These are phyloP conservation scores for Chloebia gouldiae DNA, from an alignment of 2,113 vertebrate species.

Conservation along the genomic window DNA sequence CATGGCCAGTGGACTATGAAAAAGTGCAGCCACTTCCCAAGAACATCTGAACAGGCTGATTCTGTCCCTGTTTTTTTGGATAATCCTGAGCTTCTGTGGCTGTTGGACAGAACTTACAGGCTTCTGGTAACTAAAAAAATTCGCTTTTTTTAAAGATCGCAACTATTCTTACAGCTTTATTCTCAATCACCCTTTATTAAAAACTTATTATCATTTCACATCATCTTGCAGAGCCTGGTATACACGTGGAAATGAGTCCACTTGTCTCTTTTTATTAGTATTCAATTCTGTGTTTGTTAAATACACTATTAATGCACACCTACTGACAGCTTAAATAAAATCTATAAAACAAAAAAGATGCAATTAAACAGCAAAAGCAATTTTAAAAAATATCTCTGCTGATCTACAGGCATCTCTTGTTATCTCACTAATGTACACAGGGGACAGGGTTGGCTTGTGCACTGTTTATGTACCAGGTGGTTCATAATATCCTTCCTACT, in stretches of 20 bases:
- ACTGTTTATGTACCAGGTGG: not conserved
- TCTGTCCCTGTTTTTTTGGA: not conserved
- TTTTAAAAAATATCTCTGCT: not conserved
- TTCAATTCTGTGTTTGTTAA: slow-evolving; percentile 4
- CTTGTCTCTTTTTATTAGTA: not conserved
- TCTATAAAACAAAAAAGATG: not conserved
- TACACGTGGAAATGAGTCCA: not conserved
- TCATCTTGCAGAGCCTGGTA: not conserved
- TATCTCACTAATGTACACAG: not conserved
- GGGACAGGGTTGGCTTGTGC: not conserved
- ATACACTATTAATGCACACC: not conserved
- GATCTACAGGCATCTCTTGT: not conserved
- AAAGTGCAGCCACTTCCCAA: not conserved
- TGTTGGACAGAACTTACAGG: not conserved
- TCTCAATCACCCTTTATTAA: slow-evolving; percentile 7
- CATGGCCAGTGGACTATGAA: not conserved
- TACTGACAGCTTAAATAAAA: slow-evolving; percentile 9
- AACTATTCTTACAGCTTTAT: not conserved
- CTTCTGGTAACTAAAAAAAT: not conserved
- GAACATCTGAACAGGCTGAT: not conserved
- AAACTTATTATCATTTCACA: not conserved
- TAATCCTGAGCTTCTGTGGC: not conserved
- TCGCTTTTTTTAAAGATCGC: not conserved
- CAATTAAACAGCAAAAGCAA: not conserved
- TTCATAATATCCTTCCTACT: not conserved